Base-by-base conservation (phyloP, 2,888 invertebrate species). In the Limnephilus auricula region DNA sequence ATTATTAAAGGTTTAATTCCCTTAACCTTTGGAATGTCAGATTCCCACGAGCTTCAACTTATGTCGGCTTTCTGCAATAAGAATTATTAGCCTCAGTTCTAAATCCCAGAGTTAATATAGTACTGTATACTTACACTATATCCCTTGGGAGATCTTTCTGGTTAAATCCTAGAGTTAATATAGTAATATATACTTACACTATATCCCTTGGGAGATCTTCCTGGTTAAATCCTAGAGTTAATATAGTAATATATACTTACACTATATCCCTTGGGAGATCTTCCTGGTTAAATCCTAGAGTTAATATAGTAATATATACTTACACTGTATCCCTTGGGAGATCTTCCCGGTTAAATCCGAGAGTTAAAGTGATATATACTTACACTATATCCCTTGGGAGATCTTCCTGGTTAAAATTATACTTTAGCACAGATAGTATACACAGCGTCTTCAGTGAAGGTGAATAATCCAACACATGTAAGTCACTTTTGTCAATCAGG, bases 401-500 rank as follows among this genome's bases (percentile, higher is more conserved):
- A 92, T 95, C 95, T 0, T 96, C 95, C 91, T 96, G 96, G 94
- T 98, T 97, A 89, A 98, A 95, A 90, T 97, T 96, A 94, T 97
- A 94, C 93, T 97, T 96, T 87, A 97, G 94, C 13, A 98, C 97
- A 89, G 95, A 95, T 92, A 97, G 95, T 93, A 98, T 97, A 94
- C 97, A 96, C 89, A 98, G 95, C 0, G 97, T 98, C 94, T 97
- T 98, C 82, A 98, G 95, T 6, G 97, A 96, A 2, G 98, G 98
- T 92, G 96, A 95, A 95, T 98, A 97, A 94, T 99, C 98, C 92
- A 99, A 95, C 25, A 99, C 96, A 94, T 98, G 97, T 93, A 98
- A 96, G 94, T 99, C 99, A 94, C 97, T 97, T 94, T 98, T 98
- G 94, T 98, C 98, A 93, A 97, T 96, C 37, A 98, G 95, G 91